Base-by-base conservation (phyloP, 2,888 invertebrate genomes). In the Bugulina stolonifera region DNA sequence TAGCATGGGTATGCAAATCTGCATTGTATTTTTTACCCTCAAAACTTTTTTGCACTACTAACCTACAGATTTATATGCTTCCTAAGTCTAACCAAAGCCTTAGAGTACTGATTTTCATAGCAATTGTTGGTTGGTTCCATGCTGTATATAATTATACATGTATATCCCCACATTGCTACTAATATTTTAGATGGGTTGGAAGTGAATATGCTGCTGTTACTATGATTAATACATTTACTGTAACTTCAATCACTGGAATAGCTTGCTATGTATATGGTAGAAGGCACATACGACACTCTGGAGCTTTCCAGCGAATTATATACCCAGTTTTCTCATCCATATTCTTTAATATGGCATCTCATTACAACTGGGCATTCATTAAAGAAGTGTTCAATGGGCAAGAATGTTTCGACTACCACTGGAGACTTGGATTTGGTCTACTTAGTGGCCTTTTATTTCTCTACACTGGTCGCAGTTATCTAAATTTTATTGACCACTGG, bases 211-310 rank as follows among this genome's bases (percentile, higher is more conserved):
- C 64, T 2, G 64, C 64, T 64, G 64, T 64, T 10, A 18, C 27
- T 14, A 22, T 64, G 2, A 14, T 2, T n/a, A 64, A 64, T 27
- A 10, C 32, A 5, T n/a, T 64, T 5, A 32, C 64, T 64, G 64
- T 32, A 1, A 10, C 32, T 2, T 64, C 64, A 14, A 14, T 64
- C 27, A 27, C 25, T 10, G 29, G 64, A 14, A 64, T 64, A 27
- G 64, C 25, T 14, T 64, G 64, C n/a, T 64, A 64, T 32, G 27
- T 64, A 10, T 64, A 64, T 64, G 64, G 64, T 32, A 64, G 64
- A 64, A 64, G 64, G 32, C 64, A 64, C n/a, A 64, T 64, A 14
- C 2, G 64, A 34, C 64, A 64, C 32, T 22, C 64, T 32, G 64
- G 64, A 32, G 2, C 64, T 32, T 64, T 64, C 27, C 25, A 64